Conservation (phyloP, 64 coral and sea anemone species). For the Dendronephthya gigantea region DNA sequence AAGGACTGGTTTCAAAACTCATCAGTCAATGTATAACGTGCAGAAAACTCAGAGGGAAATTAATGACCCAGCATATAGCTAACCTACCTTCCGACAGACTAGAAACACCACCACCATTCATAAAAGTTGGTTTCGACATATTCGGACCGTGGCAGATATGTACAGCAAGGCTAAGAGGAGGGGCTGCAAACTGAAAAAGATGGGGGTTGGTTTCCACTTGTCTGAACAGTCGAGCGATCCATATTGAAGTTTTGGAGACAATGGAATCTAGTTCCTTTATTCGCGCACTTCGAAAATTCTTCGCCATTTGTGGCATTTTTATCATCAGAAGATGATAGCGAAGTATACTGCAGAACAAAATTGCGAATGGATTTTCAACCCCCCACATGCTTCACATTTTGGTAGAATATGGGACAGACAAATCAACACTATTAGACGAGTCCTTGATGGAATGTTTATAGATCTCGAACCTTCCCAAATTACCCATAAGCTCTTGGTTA, state of each 20-base stretch:
- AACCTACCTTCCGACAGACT: background rate
- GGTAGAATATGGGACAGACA: constrained; percentile 1
- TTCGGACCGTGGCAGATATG: constrained; percentile 9
- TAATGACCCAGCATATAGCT: background rate
- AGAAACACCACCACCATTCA: background rate
- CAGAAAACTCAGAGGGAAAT: background rate
- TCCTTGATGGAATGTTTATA: background rate
- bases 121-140: constrained; percentile 16
- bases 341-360: no score
- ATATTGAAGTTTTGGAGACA: constrained; percentile 12
- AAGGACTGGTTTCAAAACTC: no score
- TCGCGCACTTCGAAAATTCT: background rate
- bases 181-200: no score
- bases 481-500: constrained; percentile 18
- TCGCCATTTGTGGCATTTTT: background rate
- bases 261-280: constrained; percentile 4
- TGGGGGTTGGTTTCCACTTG: no score
- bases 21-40: background rate
- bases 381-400: background rate
- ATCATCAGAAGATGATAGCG: background rate
- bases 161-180: no score
- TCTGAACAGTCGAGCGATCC: no score
- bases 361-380: constrained; percentile 11
- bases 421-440: background rate
- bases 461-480: background rate